These are phyloP conservation scores for Tuberolachnus salignus DNA, from an alignment of 2,888 invertebrate genomes.

Conservation along the genomic window DNA sequence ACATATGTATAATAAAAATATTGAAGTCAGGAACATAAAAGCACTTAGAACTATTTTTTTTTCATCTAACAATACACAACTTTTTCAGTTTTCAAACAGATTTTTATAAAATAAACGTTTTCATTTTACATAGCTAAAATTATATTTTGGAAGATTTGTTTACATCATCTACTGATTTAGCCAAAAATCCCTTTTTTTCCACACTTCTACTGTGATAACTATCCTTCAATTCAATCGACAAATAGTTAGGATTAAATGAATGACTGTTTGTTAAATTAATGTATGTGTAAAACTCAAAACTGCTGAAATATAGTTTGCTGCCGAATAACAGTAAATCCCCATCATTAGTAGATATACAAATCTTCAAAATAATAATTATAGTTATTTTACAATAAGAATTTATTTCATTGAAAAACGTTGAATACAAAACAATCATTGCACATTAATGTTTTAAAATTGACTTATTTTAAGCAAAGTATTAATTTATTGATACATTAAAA, in stretches of 20 bases:
- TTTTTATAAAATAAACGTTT: conserved; percentile 18
- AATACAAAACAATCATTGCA: conserved; percentile 44
- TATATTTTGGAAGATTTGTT: not conserved
- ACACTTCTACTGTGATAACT: not conserved
- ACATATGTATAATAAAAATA: conserved; percentile 49
- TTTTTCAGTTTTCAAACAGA: not conserved
- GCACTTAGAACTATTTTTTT: conserved; percentile 49
- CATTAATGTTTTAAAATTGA: conserved; percentile 40
- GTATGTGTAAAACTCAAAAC: no score
- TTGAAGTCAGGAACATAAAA: conserved; percentile 49
- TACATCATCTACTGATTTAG: conserved; percentile 5
- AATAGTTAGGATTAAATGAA: not conserved
- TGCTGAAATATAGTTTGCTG: no score
- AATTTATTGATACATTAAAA: conserved; percentile 1
- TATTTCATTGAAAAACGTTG: not conserved
- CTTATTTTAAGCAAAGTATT: conserved; percentile 19
- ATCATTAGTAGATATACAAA: not conserved
- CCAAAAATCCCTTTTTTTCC: no score
- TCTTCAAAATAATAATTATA: not conserved
- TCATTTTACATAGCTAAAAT: conserved; percentile 15
- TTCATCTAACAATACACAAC: conserved; percentile 17
- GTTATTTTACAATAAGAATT: not conserved
- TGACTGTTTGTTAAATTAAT: not conserved
- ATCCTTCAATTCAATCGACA: not conserved
- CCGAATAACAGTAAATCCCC: no score